phyloP scores from a whole-genome alignment of 1,140 invertebrate genomes.

The Drosophila littoralis region DNA sequence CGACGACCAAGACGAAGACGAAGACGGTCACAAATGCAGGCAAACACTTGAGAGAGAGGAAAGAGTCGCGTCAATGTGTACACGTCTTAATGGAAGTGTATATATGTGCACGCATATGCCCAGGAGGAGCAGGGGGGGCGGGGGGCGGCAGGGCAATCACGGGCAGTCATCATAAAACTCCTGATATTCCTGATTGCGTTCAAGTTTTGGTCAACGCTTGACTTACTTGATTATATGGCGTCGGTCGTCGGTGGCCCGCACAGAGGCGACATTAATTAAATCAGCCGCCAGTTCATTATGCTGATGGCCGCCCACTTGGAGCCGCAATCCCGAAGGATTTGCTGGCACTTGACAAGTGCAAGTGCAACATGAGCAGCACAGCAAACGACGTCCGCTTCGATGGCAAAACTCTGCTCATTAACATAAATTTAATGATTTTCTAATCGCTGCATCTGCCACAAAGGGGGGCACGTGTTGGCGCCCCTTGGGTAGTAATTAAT shows the following conservation, averaged over 20 bases:
- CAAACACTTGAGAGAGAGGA: conserved; percentile 73
- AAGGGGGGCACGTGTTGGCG: conserved; percentile 65
- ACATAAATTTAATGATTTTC: conserved; percentile 83
- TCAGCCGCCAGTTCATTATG: conserved; percentile 46
- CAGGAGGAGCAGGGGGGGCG: not conserved
- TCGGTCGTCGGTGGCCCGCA: conserved; percentile 52
- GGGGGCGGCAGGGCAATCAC: not conserved
- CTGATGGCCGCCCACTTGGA: conserved; percentile 37
- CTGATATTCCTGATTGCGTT: conserved; percentile 57
- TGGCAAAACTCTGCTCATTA: conserved; percentile 63
- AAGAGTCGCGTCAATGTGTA: conserved; percentile 80
- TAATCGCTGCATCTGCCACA: conserved; percentile 64
- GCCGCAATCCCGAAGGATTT: conserved; percentile 46
- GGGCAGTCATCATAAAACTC: conserved; percentile 44
- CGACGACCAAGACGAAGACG: conserved; percentile 13
- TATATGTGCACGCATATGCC: conserved; percentile 18
- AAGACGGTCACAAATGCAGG: conserved; percentile 72
- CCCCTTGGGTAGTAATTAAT: conserved; percentile 61
- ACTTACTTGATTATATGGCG: conserved; percentile 71
- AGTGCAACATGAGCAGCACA: conserved; percentile 24
- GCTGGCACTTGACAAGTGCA: conserved; percentile 64
- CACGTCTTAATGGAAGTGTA: conserved; percentile 79
- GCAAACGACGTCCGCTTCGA: not conserved
- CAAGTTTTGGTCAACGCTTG: conserved; percentile 66
- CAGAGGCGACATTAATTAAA: conserved; percentile 62